These are phyloP conservation scores for Mesitornis unicolor DNA, from an alignment of 2,113 vertebrate species.

Conservation along the genomic window DNA sequence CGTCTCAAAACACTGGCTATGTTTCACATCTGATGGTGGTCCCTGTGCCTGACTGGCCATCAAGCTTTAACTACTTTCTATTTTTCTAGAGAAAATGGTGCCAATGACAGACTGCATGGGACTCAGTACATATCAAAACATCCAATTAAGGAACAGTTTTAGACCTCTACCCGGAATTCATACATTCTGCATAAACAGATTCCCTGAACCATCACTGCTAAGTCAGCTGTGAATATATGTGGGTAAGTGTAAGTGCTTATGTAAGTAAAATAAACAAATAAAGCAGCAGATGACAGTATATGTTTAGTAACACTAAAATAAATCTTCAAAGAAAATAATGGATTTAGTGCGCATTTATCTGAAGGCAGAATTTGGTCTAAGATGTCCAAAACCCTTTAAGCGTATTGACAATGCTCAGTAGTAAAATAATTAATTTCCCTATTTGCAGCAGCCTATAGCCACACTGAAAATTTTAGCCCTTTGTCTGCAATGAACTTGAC, in stretches of 20 bases:
- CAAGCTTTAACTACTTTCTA: background rate
- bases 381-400: background rate
- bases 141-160: background rate
- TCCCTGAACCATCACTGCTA: background rate
- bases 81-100: background rate
- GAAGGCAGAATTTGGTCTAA: background rate
- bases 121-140: background rate
- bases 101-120: background rate
- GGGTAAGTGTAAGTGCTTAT: background rate
- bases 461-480: background rate
- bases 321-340: background rate
- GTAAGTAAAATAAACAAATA: slow-evolving; percentile 29
- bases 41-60: accelerated
- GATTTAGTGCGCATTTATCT: background rate
- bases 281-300: background rate
- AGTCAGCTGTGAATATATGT: background rate
- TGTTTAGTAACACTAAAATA: background rate
- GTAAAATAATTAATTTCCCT: background rate
- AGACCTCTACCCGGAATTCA: background rate
- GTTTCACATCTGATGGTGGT: background rate
- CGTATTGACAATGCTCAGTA: background rate
- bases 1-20: background rate
- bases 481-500: background rate
- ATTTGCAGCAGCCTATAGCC: background rate
- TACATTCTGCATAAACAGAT: background rate